Evolutionary conservation across 2,113 vertebrate genomes (phyloP), one percentile per base, ranked within the genome.

Genomic region (Coptodon bakossiorum): DNA sequence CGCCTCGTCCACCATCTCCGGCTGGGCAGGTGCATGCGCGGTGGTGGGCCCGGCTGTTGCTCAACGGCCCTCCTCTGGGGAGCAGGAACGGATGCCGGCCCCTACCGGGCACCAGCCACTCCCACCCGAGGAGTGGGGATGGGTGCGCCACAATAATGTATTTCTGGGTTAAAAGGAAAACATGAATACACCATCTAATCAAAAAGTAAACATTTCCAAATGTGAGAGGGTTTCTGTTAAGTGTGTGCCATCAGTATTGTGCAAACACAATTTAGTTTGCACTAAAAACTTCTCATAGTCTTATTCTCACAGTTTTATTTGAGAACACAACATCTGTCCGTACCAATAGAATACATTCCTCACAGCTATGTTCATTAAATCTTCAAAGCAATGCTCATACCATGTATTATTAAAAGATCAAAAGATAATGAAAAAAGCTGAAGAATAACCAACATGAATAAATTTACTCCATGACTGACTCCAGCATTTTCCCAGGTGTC

Each of bases 401-500:
- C 59, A 63, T 53, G 36, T 79, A 48, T 91, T 78, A 81, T 79
- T 87, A 54, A 66, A 82, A 50, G 82, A 87, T 53, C 9, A 85
- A 53, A 73, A 71, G 34, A 85, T 43, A 86, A 82, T 76, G 43
- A 40, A 86, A 87, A 87, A 86, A 22, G 27, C 73, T 68, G 8
- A 59, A 50, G 40, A 82, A 87, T 36, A 31, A 17, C n/a, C 24
- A 66, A 83, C 61, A 86, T 76, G 29, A 89, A 84, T 84, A 5
- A 16, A 78, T 78, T 43, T 78, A 5, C 27, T 48, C 52, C 36
- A 52, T 36, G 22, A 82, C 76, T 56, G 61, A 82, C 24, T 63
- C 9, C 19, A 16, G 71, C 36, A 40, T 71, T 78, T 89, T 86
- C 85, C 85, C 83, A 91, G 63, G 73, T 88, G 84, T 88, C 78